Base-by-base conservation (phyloP, 2,113 vertebrate species). In the Mus musculus region DNA sequence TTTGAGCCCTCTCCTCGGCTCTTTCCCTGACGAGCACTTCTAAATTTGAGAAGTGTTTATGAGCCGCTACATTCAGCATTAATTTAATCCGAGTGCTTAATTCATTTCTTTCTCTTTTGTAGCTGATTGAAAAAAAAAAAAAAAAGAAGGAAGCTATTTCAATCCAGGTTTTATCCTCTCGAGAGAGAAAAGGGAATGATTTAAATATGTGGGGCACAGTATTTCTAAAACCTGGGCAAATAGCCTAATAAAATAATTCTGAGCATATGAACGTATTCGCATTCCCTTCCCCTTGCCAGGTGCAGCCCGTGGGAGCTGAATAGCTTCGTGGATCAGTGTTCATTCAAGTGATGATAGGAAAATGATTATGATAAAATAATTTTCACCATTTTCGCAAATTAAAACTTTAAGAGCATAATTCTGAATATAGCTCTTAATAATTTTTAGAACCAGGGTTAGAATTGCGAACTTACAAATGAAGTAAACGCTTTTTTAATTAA, bases 41-140 rank as follows among this genome's bases (percentile, higher is more conserved):
- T 91, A 36, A 94, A 89, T 95, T 89, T 98, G 98, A 98, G 96
- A 97, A 71, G 76, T 97, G 88, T 80, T 98, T 98, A 98, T 97
- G 96, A 98, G 84, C 94, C 90, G 80, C 95, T 98, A 94, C 96
- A 84, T 92, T 97, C 96, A 95, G 73, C 63, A 90, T 89, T 95
- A 88, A 96, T 96, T 92, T 96, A 94, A 97, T 95, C 59, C 54
- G 33, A 85, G 93, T 69, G 42, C 67, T 91, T 91, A 84, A 89
- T 95, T 95, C 71, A 78, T 94, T 88, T 93, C 63, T 96, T 88
- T 93, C 61, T 72, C 89, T 89, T 95, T 93, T 96, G 36, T 54
- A 82, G 77, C 73, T 52, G 36, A 93, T 65, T 89, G 54, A 12
- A 76, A 12, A n/a, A 42, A 39, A 54, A 16, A 69, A 78, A 39